Base-by-base conservation (phyloP, 2,888 invertebrate genomes). In the Agapostemon virescens region DNA sequence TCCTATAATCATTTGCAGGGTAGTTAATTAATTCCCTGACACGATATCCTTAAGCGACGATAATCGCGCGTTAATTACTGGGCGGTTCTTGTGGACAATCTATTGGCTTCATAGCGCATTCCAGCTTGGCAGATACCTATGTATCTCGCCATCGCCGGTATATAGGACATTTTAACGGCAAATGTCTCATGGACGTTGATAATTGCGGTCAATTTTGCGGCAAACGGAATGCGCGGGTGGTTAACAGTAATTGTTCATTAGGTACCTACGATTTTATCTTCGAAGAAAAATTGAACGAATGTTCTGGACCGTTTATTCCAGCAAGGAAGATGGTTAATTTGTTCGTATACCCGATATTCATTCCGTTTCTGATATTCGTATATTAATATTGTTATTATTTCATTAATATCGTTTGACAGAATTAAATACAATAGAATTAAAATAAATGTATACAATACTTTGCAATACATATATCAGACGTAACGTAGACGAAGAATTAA, bases 51-150 rank as follows among this genome's bases (percentile, higher is more conserved):
- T 77, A 79, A 68, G 63, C 69, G 64, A 68, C 81, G 85, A 85
- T 86, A 81, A 87, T 87, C 77, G 77, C 55, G 64, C 68, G 84
- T 86, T 87, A 87, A 87, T 87, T 87, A 87, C 79, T 38, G 70
- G 78, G 79, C 64, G 87, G 87, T 87, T 84, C 87, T 82, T 87
- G 87, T 69, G 87, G 87, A 81, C 74, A 68, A 73, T 81, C 86
- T 81, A 83, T 85, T 74, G 80, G 77, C 67, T 77, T 73, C 84
- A 79, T 84, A 61, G 84, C 67, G 75, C 86, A 87, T 87, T 87
- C 87, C 87, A 76, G 69, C 45, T 26, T 80, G 71, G 69, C 76
- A 63, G 69, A 84, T 84, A 79, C 78, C 69, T 79, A 69, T 69
- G 73, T 64, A 68, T 64, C 79, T 49, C 45, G 66, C 69, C 63